Conservation (phyloP, 2,113 vertebrate genomes). For the Australoheros scitulus region DNA sequence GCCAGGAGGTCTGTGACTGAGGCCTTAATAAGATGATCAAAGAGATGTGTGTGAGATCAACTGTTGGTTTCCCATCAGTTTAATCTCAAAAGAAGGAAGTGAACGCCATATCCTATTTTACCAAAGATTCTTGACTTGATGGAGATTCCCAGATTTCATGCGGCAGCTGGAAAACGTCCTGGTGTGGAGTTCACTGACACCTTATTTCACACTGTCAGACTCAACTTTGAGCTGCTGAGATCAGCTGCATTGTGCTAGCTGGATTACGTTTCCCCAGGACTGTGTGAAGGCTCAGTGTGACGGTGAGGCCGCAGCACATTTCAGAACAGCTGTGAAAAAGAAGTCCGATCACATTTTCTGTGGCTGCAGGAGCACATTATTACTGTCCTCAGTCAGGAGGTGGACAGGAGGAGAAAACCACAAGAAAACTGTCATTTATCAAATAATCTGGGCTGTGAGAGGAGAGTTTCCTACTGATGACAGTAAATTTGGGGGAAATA, state of each 20-base stretch:
- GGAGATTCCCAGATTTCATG: slow-evolving; percentile 18
- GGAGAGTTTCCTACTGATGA: not conserved
- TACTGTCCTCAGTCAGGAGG: not conserved
- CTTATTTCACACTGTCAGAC: slow-evolving; percentile 61
- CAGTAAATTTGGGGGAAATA: slow-evolving; percentile 2
- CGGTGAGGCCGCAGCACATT: slow-evolving; percentile 43
- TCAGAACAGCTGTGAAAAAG: slow-evolving; percentile 21
- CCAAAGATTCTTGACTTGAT: slow-evolving; percentile 20
- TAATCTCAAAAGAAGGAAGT: not conserved
- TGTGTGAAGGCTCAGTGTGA: slow-evolving; percentile 40
- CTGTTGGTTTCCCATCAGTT: not conserved
- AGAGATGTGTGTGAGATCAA: not conserved
- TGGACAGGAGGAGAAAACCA: not conserved
- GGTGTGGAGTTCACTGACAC: slow-evolving; percentile 41
- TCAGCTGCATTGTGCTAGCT: slow-evolving; percentile 60
- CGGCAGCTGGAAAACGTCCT: slow-evolving; percentile 46
- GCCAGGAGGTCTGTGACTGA: not conserved
- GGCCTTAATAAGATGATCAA: not conserved
- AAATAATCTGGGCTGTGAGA: not conserved
- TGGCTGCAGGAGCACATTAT: not conserved
- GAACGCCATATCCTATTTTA: not conserved
- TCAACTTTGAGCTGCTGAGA: slow-evolving; percentile 44
- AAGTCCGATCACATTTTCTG: slow-evolving; percentile 47
- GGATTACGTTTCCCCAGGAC: slow-evolving; percentile 54
- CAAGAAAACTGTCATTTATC: slow-evolving; percentile 9